Evolutionary conservation across 2,888 invertebrate genomes (phyloP), one percentile per base, ranked within the genome.

Genomic region (Agrochola macilenta): DNA sequence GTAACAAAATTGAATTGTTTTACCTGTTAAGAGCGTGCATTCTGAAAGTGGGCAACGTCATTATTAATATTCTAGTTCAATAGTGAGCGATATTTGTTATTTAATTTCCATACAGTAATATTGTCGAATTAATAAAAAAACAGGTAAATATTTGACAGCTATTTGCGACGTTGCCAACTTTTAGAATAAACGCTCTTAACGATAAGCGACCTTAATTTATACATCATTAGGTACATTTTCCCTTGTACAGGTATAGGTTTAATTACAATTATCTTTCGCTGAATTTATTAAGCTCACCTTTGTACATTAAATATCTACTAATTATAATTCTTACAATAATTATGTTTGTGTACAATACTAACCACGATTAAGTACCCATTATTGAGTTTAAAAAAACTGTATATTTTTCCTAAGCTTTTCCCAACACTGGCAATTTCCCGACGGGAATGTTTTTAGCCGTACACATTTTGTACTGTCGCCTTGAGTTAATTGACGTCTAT

Each of bases 251-350:
- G 17, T 74, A 54, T 58, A 63, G 26, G 65, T 65, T 81, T 52
- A 61, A 65, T 73, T 77, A 65, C 65, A 69, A 65, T n/a, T 57
- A 71, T 65, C 54, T 60, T 73, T 69, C 54, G 82, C 81, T 82
- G 81, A 78, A 81, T 82, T 73, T 73, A 66, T 76, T 81, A 81
- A 82, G 81, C 81, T 81, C 81, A 78, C 72, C 78, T 81, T 81
- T 81, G 81, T 81, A 82, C 81, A 82, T 81, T 81, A 73, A 65
- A 78, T 77, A 77, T 69, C 76, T 77, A 72, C 71, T 77, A 69
- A 69, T 77, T 65, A 69, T 77, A 61, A 61, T 65, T 68, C 81
- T 81, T 81, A 81, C 23, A 69, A 68, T 76, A 57, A 43, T 52
- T 70, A 78, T 46, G 26, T 17, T 63, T 73, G 63, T 64, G 35